Base-by-base conservation (phyloP, 2,888 invertebrate genomes). In the Sarcophaga carnaria region DNA sequence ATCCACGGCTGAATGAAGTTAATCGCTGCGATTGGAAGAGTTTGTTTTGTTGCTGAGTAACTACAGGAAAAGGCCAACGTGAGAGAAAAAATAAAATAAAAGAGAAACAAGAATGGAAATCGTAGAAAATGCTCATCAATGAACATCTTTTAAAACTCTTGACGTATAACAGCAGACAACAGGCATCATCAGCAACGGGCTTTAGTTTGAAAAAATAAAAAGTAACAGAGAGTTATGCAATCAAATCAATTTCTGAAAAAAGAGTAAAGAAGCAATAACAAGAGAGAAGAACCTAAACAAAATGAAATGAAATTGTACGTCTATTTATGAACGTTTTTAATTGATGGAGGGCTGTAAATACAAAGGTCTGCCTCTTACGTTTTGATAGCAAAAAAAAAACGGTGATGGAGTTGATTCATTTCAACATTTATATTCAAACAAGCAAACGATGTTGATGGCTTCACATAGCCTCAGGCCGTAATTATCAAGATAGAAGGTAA, bases 1-100 rank as follows among this genome's bases (percentile, higher is more conserved):
- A 14, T 62, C 62, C 25, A 64, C 75, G 74, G 69, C 72, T 78
- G 70, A 80, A 69, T 83, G 80, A 80, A 86, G 80, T 83, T 83
- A 86, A 86, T 86, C 74, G 80, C 66, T 74, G 80, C 78, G 78
- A 80, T 77, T 86, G 75, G 76, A 45, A 80, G 74, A 20, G 45
- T 75, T 74, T 54, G 25, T 70, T 20, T 60, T 59, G 59, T 71
- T 37, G 37, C 0, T 70, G 54, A 63, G 27, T 49, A 27, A 54
- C 37, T 37, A 37, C 8, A 37, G 8, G 54, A 37, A 64, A 60
- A 60, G 60, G 22, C 14, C 3, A 54, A 54, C 4, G 17, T 3
- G 4, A 5, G 12, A 54, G 17, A 22, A 71, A 37, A n/a, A 60
- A 27, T 17, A 4, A 14, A 37, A 54, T 14, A 3, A 4, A 12